These are phyloP conservation scores for Heterodera filipjevi DNA, from an alignment of 2,888 invertebrate genomes.

Conservation along the genomic window DNA sequence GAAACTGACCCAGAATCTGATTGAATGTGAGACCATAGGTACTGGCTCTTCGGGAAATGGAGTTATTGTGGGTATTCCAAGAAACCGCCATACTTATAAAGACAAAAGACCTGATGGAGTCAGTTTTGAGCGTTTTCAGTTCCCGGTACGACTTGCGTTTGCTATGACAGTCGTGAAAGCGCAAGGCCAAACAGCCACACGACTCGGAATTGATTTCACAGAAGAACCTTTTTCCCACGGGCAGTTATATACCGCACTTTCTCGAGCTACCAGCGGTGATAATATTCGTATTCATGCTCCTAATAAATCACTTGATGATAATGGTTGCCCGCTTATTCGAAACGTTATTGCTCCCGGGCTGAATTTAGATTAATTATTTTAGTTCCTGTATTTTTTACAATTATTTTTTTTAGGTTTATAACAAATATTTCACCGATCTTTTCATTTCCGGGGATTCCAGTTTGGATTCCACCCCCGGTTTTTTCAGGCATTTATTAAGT, in stretches of 20 bases:
- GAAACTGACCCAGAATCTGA: not conserved
- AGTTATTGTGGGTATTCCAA: not conserved
- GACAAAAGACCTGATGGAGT: slow-evolving; percentile 5
- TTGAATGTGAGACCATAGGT: not conserved
- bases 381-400: too few relatives aligned
- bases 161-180: slow-evolving; percentile 5
- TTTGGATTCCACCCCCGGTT: too few relatives aligned
- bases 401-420: too few relatives aligned
- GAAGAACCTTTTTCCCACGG: slow-evolving; percentile 8
- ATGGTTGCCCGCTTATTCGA: not conserved
- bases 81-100: not conserved
- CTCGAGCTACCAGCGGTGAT: not conserved
- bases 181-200: not conserved
- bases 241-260: not conserved
- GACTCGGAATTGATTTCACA: not conserved
- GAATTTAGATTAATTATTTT: too few relatives aligned
- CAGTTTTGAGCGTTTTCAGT: slow-evolving; percentile 12
- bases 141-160: not conserved
- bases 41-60: not conserved
- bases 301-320: not conserved
- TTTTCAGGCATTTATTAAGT: too few relatives aligned
- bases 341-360: slow-evolving; percentile 66
- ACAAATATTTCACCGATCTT: too few relatives aligned
- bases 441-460: too few relatives aligned
- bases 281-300: not conserved